phyloP scores from a whole-genome alignment of 2,113 vertebrate species.

The Oplegnathus fasciatus region DNA sequence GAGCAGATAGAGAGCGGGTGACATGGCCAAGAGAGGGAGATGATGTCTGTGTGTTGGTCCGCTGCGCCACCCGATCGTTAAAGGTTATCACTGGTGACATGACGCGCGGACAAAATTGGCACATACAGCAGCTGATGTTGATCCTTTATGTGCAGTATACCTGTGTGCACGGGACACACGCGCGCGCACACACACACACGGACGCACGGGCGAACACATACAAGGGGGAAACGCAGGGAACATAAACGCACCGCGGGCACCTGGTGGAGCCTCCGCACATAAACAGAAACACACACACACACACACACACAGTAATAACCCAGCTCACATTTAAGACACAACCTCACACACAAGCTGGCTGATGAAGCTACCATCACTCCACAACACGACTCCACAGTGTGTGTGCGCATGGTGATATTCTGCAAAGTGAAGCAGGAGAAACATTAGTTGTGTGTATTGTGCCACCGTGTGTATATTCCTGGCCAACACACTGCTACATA shows the following conservation, averaged over 20 bases:
- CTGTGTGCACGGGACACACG: no score
- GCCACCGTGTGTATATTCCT: background rate
- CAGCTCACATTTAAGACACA: background rate
- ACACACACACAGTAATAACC: background rate
- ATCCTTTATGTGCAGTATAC: background rate
- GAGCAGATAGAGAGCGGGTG: constrained; percentile 1
- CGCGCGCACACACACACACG: background rate
- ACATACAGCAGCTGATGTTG: background rate
- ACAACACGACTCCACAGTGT: background rate
- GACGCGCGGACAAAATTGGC: constrained; percentile 9
- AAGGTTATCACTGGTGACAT: constrained; percentile 13
- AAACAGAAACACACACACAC: constrained; percentile 8
- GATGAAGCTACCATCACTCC: background rate
- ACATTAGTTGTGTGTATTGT: background rate
- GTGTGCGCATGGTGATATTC: background rate
- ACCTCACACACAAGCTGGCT: background rate
- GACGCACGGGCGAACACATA: background rate
- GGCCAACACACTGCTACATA: background rate
- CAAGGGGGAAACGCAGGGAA: background rate
- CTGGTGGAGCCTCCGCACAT: no score
- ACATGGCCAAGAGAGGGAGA: constrained; percentile 12
- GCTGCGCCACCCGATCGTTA: constrained; percentile 20
- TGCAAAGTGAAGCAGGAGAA: background rate
- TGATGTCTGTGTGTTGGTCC: background rate
- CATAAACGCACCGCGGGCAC: background rate